Percentiles rank a stretch among this genome's conserved stretches.
Evolutionary conservation across 2,113 vertebrate species (phyloP).

Genomic region (Calypte anna): DNA sequence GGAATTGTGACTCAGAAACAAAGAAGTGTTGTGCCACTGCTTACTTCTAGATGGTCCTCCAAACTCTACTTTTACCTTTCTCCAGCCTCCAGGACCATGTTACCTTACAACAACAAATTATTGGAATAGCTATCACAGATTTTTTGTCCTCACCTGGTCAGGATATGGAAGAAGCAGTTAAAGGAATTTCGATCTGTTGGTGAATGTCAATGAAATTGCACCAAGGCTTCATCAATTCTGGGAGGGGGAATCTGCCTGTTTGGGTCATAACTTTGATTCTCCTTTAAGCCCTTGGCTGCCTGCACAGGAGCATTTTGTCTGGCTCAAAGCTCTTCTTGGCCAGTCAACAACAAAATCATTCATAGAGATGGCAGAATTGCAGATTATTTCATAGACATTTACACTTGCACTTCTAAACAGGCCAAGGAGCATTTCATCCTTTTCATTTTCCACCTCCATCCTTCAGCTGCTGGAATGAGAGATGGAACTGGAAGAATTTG

Average conservation of each 20-base stretch:
- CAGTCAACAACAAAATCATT: background rate
- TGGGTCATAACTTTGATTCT: background rate
- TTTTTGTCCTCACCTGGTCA: background rate
- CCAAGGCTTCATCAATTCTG: background rate
- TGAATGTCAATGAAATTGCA: background rate
- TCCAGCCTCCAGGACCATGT: background rate
- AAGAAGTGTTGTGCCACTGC: background rate
- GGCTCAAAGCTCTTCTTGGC: background rate
- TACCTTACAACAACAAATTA: background rate
- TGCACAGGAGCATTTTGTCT: background rate
- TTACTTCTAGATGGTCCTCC: background rate
- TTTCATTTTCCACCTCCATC: slow-evolving; percentile 12
- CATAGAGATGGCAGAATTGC: background rate
- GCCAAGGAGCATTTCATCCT: background rate
- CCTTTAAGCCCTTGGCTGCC: background rate
- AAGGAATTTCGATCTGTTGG: background rate
- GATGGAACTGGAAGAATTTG: background rate
- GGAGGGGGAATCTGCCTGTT: background rate
- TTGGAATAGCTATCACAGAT: background rate
- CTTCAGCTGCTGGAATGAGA: slow-evolving; percentile 8
- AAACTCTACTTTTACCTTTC: background rate
- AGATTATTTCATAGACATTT: background rate
- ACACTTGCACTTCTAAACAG: slow-evolving; percentile 17
- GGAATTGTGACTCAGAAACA: background rate
- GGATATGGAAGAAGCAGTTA: background rate